Evolutionary conservation across 2,797 vertebrate species (phyloP).

Genomic region (Podargus strigoides): DNA sequence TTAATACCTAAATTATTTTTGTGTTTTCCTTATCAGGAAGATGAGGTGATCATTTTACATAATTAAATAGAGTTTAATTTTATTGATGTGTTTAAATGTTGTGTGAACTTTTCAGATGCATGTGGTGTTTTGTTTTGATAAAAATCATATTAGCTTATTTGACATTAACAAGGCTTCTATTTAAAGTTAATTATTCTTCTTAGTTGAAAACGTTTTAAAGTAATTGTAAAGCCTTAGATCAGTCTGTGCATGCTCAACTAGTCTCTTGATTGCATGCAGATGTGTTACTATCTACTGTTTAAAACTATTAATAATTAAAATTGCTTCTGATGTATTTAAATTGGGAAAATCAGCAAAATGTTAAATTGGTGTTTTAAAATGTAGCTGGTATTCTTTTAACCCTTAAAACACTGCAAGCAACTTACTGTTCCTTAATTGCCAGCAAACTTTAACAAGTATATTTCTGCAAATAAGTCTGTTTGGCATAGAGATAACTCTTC

Average conservation of each 20-base stretch:
- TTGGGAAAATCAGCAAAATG: neutral
- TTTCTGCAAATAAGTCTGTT: neutral
- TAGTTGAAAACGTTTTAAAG: neutral
- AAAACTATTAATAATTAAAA: neutral
- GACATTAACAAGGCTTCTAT: neutral
- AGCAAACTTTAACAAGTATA: neutral
- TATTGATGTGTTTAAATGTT: conserved; percentile 64
- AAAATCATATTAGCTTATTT: conserved; percentile 18
- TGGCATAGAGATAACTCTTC: neutral
- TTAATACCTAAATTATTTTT: conserved; percentile 79
- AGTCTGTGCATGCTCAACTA: conserved; percentile 46
- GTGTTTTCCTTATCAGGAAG: conserved; percentile 85
- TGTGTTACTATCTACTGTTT: conserved; percentile 12
- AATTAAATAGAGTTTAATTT: conserved; percentile 67
- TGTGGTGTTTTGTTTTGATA: conserved; percentile 65
- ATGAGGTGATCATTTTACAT: conserved; percentile 89
- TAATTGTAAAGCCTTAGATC: neutral
- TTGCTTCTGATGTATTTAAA: neutral
- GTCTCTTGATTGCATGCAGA: conserved; percentile 58
- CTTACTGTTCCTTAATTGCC: neutral
- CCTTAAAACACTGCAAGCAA: neutral
- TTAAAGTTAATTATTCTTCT: conserved; percentile 5
- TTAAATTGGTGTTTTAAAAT: neutral
- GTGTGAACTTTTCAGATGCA: conserved; percentile 74
- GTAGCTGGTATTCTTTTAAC: neutral